Percentiles rank a stretch among this genome's conserved stretches.
These are phyloP conservation scores for Crocidura indochinensis DNA, from an alignment of 2,797 vertebrate species.

Conservation along the genomic window DNA sequence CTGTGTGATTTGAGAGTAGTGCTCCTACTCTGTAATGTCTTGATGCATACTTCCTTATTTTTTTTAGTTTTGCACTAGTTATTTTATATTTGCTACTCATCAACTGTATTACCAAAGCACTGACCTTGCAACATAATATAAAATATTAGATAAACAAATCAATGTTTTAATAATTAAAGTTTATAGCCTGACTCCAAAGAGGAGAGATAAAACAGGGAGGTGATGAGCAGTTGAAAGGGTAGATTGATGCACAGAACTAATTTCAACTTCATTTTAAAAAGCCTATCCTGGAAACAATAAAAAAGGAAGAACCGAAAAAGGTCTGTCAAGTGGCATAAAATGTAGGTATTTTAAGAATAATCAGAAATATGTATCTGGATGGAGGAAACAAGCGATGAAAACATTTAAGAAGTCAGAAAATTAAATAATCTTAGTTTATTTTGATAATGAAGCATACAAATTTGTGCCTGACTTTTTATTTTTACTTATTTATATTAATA, in stretches of 20 bases:
- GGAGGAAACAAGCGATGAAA: neutral
- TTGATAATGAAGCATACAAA: neutral
- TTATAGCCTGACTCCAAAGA: neutral
- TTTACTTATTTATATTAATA: neutral
- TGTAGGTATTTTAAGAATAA: constrained; percentile 12
- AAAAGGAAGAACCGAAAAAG: constrained; percentile 21
- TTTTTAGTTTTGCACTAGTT: neutral
- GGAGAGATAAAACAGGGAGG: neutral
- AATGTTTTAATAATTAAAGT: neutral
- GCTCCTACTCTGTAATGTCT: neutral
- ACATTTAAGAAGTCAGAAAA: neutral
- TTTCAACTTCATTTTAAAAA: neutral
- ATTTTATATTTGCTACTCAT: neutral
- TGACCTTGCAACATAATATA: neutral
- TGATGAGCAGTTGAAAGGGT: neutral
- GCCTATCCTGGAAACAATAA: neutral
- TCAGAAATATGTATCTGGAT: neutral
- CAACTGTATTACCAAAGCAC: neutral
- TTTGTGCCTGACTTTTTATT: neutral
- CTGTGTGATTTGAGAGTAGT: neutral
- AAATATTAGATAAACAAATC: neutral
- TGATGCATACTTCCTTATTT: neutral
- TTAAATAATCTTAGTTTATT: constrained; percentile 16
- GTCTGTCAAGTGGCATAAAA: constrained; percentile 2
- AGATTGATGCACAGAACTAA: neutral